Conservation (phyloP, 2,888 invertebrate genomes). For the Xylophagus ater region DNA sequence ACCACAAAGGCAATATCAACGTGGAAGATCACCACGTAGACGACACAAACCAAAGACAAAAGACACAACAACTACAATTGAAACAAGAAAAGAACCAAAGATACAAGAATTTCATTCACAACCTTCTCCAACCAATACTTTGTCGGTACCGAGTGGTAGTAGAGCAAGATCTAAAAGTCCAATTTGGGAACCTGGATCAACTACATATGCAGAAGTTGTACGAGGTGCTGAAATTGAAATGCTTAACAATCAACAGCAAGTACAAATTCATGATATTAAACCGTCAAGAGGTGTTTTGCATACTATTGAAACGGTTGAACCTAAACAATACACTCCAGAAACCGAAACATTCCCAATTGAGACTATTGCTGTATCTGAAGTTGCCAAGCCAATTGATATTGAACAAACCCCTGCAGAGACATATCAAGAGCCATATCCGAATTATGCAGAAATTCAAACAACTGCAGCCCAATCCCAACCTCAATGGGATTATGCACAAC, state of each 20-base stretch:
- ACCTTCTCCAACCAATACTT: constrained; percentile 18
- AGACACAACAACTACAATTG: constrained; percentile 23
- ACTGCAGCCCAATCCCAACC: constrained; percentile 2
- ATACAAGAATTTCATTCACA: neutral
- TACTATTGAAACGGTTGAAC: no score
- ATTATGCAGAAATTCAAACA: neutral
- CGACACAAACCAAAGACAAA: constrained; percentile 7
- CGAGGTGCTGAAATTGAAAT: constrained; percentile 45
- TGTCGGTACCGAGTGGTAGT: neutral
- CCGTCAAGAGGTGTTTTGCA: neutral
- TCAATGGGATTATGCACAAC: constrained; percentile 8
- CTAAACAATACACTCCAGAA: no score
- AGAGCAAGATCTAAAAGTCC: constrained; percentile 55
- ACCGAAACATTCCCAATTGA: no score
- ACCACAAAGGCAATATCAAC: constrained; percentile 1
- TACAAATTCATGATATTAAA: constrained; percentile 12
- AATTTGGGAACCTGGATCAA: constrained; percentile 60
- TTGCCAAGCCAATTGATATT: no score
- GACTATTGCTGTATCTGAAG: no score
- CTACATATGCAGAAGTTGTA: constrained; percentile 70
- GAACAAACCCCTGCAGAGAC: no score
- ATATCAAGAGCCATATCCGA: no score
- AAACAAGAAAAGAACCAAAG: constrained; percentile 10
- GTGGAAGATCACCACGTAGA: constrained; percentile 15
- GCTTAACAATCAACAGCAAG: constrained; percentile 15